Evolutionary conservation across 2,113 vertebrate genomes (phyloP).

Genomic region (Sterna hirundo): DNA sequence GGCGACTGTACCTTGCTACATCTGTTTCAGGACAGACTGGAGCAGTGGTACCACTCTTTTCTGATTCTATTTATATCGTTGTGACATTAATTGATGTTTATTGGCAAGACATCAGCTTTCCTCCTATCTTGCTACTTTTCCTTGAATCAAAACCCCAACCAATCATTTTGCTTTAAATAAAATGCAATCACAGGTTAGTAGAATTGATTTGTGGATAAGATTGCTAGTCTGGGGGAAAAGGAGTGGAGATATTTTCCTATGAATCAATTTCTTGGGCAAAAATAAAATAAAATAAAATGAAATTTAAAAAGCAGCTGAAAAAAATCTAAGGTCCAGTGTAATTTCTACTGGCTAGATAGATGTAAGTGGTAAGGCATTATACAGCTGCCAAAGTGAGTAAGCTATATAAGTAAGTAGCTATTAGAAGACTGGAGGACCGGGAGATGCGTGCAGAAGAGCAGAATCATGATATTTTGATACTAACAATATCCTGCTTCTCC

Average conservation of each 20-base stretch:
- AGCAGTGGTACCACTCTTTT: not conserved
- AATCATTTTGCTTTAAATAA: conserved; percentile 30
- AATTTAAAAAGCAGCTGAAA: not conserved
- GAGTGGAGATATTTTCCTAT: not conserved
- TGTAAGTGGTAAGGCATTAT: not conserved
- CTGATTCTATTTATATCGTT: not conserved
- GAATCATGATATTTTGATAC: not conserved
- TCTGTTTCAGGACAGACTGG: not conserved
- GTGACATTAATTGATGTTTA: not conserved
- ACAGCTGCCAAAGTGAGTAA: not conserved
- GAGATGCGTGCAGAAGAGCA: not conserved
- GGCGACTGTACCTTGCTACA: not conserved
- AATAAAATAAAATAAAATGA: not conserved
- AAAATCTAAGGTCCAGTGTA: not conserved
- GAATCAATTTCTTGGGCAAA: not conserved
- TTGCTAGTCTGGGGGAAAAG: not conserved
- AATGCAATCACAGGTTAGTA: not conserved
- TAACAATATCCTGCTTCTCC: not conserved
- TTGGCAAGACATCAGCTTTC: not conserved
- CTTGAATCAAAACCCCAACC: not conserved
- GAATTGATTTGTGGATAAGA: conserved; percentile 3
- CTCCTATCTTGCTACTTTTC: conserved; percentile 8
- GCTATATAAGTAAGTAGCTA: not conserved
- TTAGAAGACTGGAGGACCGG: not conserved
- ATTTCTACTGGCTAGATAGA: not conserved